Conservation (phyloP, 2,113 vertebrate species). For the Periophthalmus modestus region DNA sequence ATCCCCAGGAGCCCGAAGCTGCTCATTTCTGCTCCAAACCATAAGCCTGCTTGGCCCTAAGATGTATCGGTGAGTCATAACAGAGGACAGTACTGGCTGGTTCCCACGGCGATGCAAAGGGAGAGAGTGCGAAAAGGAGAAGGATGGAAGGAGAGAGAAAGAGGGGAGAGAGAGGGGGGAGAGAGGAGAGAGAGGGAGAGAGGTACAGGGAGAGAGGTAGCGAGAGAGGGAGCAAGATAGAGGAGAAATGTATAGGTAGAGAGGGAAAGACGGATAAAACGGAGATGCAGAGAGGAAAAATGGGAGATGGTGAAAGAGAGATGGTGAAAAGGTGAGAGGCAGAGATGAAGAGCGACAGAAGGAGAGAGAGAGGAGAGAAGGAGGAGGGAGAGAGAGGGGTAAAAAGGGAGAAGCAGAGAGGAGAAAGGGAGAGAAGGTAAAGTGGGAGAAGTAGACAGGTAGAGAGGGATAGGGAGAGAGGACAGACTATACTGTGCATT, state of each 20-base stretch:
- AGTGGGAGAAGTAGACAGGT: background rate
- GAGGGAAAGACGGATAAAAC: background rate
- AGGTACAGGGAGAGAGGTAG: background rate
- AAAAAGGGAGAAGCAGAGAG: background rate
- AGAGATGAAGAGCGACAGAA: background rate
- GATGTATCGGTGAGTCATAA: slow-evolving; percentile 62
- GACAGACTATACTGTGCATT: slow-evolving; percentile 32
- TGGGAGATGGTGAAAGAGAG: background rate
- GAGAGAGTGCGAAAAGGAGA: background rate
- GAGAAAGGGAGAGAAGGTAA: background rate
- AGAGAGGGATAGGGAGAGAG: background rate
- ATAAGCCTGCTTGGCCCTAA: slow-evolving; percentile 54
- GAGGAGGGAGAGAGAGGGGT: background rate
- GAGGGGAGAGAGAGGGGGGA: background rate
- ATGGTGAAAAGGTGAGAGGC: too few relatives aligned
- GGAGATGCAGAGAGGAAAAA: background rate
- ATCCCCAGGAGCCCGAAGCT: slow-evolving; percentile 27
- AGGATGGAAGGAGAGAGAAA: background rate
- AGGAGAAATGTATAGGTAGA: background rate
- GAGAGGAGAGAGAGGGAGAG: background rate
- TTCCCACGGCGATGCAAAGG: slow-evolving; percentile 47
- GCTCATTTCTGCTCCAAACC: slow-evolving; percentile 34
- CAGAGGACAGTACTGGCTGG: slow-evolving; percentile 62
- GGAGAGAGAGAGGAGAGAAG: background rate
- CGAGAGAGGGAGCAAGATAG: background rate